Evolutionary conservation across 2,797 vertebrate genomes (phyloP), one percentile per base, ranked within the genome.

Genomic region (Sebastes taczanowskii): DNA sequence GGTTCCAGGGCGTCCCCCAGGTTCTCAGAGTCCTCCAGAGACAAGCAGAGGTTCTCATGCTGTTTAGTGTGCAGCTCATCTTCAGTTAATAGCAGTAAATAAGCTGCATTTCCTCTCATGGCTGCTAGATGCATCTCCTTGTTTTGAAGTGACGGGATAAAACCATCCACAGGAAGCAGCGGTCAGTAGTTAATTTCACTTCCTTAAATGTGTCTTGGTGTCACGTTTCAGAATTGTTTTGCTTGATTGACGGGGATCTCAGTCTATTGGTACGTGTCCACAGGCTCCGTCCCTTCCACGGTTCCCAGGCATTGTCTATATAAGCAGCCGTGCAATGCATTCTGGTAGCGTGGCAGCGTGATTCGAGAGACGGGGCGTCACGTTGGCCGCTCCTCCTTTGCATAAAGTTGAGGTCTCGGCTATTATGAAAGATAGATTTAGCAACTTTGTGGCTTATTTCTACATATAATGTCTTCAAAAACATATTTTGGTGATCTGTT

Each of bases 101-200:
- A 22, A 38, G 23, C 13, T 66, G 35, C 63, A 13, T 14, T 34
- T 60, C 35, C 4, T 55, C 0, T 22, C 11, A 20, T 3, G 34
- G 58, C 11, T 13, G 8, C 20, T 7, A 34, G 29, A n/a, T 6
- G 22, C 29, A 34, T 23, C 3, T n/a, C 29, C 38, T 18, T 29
- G 56, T 11, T 3, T 4, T 32, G 20, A 27, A 35, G 16, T 10
- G 29, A 68, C 7, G 56, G 7, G 25, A 59, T 42, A 42, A 29
- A 29, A 59, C 14, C 25, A 29, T 25, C 14, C 25, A 32, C 18
- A 34, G 42, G 20, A 46, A 55, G 18, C n/a, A 22, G 49, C 13
- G 14, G 58, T 38, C 13, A 72, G 11, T 8, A 58, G 11, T 61
- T 59, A 27, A 16, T 74, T 60, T 89, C 76, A 63, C 72, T 87